phyloP scores from a whole-genome alignment of 1,140 invertebrate genomes.

The Zaprionus camerounensis region DNA sequence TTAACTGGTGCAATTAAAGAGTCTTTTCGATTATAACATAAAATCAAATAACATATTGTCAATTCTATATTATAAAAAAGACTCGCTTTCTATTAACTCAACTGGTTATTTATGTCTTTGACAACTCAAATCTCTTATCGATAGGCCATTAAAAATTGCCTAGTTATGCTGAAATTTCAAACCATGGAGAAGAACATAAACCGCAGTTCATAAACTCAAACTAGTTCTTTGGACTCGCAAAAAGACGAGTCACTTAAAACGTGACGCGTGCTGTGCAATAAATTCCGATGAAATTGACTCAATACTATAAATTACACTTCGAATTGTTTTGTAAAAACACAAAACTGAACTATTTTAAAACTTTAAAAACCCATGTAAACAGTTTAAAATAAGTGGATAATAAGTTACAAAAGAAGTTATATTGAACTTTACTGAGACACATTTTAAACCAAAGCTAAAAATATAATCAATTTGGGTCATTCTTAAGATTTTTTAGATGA shows the following conservation, averaged over 20 bases:
- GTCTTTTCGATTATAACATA: neutral
- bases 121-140: neutral
- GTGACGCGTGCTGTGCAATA: conserved; percentile 17
- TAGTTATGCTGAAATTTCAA: conserved; percentile 15
- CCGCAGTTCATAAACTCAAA: neutral
- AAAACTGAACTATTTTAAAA: neutral
- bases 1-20: neutral
- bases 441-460: neutral
- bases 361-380: neutral
- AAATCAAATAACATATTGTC: neutral
- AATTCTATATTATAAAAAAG: neutral
- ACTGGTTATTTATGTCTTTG: conserved; percentile 18
- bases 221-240: neutral
- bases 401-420: neutral
- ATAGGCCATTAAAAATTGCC: neutral
- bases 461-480: neutral
- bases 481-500: neutral
- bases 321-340: neutral
- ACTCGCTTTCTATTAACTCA: neutral
- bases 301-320: neutral
- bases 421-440: neutral
- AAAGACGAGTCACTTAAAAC: conserved; percentile 9
- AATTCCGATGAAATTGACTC: neutral
- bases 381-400: neutral
- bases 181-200: conserved; percentile 3